Percentiles rank a stretch among this genome's conserved stretches.
Evolutionary conservation across 2,888 invertebrate genomes (phyloP).

Genomic region (Troides aeacus): DNA sequence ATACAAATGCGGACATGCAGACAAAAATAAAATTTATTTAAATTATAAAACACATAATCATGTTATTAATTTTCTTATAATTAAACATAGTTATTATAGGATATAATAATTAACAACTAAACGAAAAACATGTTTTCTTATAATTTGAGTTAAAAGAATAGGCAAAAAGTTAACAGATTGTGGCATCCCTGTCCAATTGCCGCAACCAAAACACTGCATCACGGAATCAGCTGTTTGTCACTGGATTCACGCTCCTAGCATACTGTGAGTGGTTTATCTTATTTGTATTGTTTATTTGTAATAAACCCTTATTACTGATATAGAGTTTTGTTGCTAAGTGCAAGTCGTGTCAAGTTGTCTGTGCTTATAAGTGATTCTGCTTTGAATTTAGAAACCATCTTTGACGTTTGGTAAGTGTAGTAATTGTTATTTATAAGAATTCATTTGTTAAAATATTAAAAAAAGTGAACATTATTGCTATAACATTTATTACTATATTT

Average conservation of each 20-base stretch:
- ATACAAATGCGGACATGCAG: too few relatives aligned
- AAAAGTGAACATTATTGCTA: neutral
- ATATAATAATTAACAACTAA: too few relatives aligned
- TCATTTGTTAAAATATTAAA: neutral
- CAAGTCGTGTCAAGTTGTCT: neutral
- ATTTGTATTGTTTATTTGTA: neutral
- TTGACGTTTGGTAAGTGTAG: constrained; percentile 17
- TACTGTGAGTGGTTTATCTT: neutral
- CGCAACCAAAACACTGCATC: constrained; percentile 11
- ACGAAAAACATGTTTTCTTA: too few relatives aligned
- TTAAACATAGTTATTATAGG: too few relatives aligned
- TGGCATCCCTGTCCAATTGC: constrained; percentile 1
- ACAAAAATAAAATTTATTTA: too few relatives aligned
- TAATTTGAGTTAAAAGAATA: neutral
- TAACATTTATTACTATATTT: too few relatives aligned
- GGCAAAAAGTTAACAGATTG: constrained; percentile 1
- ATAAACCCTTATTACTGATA: neutral
- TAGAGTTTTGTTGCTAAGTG: neutral
- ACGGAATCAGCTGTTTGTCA: constrained; percentile 29
- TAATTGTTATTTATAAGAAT: neutral
- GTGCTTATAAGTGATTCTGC: constrained; percentile 11
- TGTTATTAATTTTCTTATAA: too few relatives aligned
- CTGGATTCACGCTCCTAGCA: neutral
- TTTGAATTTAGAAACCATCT: constrained; percentile 24
- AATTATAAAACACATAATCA: too few relatives aligned